A percentile compares a stretch with the other conserved stretches of the same genome.
phyloP scores from a whole-genome alignment of 1,140 invertebrate species.

The Megalopta genalis region DNA sequence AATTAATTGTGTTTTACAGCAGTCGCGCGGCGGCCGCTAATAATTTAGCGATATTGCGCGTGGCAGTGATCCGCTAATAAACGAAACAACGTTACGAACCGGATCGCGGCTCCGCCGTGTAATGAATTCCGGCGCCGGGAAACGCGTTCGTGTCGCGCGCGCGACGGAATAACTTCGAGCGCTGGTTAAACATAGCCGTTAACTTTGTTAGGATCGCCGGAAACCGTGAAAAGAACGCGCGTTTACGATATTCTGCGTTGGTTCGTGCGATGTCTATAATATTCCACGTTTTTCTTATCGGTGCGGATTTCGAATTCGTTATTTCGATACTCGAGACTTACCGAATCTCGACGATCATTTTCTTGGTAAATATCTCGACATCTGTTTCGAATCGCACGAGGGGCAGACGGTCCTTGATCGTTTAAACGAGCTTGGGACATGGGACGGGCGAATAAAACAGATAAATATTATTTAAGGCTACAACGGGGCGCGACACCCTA shows the following conservation, averaged over 20 bases:
- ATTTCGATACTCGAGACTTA: too few species aligned
- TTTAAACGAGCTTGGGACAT: not conserved
- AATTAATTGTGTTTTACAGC: conserved; percentile 41
- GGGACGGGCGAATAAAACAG: not conserved
- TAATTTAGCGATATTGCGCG: conserved; percentile 43
- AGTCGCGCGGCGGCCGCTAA: not conserved
- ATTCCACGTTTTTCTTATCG: not conserved
- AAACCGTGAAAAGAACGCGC: not conserved
- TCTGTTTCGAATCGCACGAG: not conserved
- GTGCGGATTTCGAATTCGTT: too few species aligned
- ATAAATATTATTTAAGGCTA: not conserved
- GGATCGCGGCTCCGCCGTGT: not conserved
- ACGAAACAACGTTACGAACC: conserved; percentile 39
- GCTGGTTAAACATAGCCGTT: conserved; percentile 16
- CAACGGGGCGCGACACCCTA: not conserved
- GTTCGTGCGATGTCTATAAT: too few species aligned
- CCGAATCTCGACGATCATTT: too few species aligned
- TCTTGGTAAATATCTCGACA: not conserved
- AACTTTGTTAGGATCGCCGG: conserved; percentile 6
- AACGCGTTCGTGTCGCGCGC: not conserved
- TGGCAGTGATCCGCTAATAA: conserved; percentile 44
- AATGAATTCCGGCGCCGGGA: conserved; percentile 36
- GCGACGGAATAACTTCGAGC: conserved; percentile 23
- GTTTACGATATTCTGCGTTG: too few species aligned
- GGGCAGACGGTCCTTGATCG: not conserved